Evolutionary conservation across 2,888 invertebrate genomes (phyloP).

Genomic region (Acrobasis repandana): DNA sequence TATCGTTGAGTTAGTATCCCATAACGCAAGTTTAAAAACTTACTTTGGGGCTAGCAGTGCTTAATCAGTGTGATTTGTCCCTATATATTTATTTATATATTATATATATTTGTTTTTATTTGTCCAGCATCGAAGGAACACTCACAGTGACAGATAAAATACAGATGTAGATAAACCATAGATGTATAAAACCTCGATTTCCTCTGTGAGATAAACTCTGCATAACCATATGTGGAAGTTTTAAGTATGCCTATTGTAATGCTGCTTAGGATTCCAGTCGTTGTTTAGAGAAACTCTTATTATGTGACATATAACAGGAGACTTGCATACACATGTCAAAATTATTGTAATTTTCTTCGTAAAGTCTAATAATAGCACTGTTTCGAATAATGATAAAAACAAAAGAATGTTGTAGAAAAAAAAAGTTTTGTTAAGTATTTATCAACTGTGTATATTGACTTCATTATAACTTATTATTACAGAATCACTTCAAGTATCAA

Average conservation of each 20-base stretch:
- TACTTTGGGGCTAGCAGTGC: no score
- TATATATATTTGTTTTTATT: no score
- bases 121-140: no score
- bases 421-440: no score
- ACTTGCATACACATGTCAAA: background rate
- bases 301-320: background rate
- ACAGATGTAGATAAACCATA: background rate
- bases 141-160: background rate
- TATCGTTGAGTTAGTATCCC: no score
- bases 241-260: background rate
- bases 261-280: slow-evolving; percentile 8
- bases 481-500: no score
- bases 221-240: slow-evolving; percentile 9
- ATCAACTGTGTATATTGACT: no score
- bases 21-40: no score
- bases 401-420: background rate
- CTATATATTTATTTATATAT: no score
- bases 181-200: background rate
- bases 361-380: background rate
- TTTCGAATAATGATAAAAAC: background rate
- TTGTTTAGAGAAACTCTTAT: slow-evolving; percentile 19
- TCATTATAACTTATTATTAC: no score
- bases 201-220: background rate
- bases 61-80: no score
- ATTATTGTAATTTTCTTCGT: background rate